phyloP scores from a whole-genome alignment of 2,797 vertebrate species.

The Rallus crepitans region DNA sequence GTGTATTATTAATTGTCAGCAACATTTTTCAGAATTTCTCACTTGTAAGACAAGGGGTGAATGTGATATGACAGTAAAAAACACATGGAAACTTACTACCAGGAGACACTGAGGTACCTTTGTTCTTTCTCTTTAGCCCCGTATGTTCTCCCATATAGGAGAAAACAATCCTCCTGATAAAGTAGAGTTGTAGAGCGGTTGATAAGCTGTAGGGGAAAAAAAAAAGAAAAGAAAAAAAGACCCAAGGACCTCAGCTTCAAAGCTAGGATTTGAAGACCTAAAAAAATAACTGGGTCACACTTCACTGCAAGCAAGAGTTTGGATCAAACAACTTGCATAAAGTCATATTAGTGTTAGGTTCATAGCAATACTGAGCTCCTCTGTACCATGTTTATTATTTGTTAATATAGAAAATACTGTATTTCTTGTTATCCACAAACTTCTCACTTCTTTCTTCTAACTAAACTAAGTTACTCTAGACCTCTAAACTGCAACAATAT shows the following conservation, averaged over 20 bases:
- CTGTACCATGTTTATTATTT: background rate
- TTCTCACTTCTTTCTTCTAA: background rate
- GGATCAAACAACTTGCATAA: background rate
- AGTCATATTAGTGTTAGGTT: background rate
- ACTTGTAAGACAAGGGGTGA: background rate
- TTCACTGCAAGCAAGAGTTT: background rate
- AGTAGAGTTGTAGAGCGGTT: background rate
- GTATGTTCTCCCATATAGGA: background rate
- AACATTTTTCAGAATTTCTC: too few species aligned
- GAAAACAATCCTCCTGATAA: background rate
- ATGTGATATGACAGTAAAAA: background rate
- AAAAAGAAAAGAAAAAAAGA: background rate
- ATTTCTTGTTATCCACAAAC: background rate
- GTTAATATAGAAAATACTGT: background rate
- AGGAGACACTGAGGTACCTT: background rate
- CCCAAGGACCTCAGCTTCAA: background rate
- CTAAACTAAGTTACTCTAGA: background rate
- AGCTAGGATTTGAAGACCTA: background rate
- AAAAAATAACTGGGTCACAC: background rate
- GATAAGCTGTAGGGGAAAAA: background rate
- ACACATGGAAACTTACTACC: background rate
- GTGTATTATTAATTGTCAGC: background rate
- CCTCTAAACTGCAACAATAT: background rate
- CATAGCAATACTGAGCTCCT: background rate
- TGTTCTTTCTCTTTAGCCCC: background rate